Evolutionary conservation across 2,797 vertebrate genomes (phyloP), one percentile per base, ranked within the genome.

Genomic region (Oreochromis mossambicus): DNA sequence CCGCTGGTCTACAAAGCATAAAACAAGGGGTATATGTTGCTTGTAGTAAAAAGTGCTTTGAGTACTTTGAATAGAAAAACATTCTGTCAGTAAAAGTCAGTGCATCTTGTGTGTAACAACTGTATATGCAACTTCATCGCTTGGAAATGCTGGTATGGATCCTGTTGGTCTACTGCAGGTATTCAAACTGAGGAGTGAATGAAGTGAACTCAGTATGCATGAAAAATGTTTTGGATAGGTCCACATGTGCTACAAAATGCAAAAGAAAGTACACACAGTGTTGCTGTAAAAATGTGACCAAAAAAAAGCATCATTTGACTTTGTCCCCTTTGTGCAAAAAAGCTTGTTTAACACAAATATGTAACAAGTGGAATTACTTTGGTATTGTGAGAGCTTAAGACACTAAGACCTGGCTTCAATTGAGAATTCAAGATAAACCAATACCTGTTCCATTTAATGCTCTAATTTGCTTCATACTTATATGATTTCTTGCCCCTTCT

Each of bases 221-320:
- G n/a, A 68, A 68, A 19, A 8, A 19, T 8, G 7, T 19, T 50
- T 50, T 50, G 15, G 46, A 4, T 0, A 26, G 8, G n/a, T 68
- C 13, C n/a, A 41, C 38, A 0, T 0, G 36, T 24, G 3, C 13
- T n/a, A 66, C 19, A 66, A 66, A 21, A 3, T 66, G 19, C 11
- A 21, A n/a, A 26, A 6, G n/a, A 24, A 26, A 43, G 38, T 0
- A 1, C 38, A 68, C 41, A 1, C 46, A 48, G 46, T 17, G 14
- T 17, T 48, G 46, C 26, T 26, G 26, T 26, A 26, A 26, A 26
- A 26, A 26, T 26, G 26, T 26, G 26, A 26, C 26, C 26, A 26
- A 26, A 26, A 26, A 26, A 26, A 26, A 26, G 26, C 26, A 26
- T 26, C 26, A 26, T 26, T 26, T 36, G 21, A 43, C 21, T 46